Conservation (phyloP, 1,140 invertebrate species). For the Aporrectodea caliginosa region DNA sequence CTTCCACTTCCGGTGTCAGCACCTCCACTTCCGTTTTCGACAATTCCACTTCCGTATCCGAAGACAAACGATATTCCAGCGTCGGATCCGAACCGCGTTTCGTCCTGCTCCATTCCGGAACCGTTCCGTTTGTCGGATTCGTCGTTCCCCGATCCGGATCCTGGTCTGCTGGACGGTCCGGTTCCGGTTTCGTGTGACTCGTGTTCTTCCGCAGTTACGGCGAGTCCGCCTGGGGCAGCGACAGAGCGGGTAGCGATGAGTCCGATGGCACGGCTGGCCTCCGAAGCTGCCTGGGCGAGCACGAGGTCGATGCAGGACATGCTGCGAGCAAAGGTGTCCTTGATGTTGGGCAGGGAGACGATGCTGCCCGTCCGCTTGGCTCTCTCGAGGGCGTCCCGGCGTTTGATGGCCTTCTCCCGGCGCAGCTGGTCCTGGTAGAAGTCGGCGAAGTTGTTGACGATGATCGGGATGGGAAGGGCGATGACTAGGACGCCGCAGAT, state of each 20-base stretch:
- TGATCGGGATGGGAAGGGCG: conserved; percentile 89
- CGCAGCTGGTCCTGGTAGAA: conserved; percentile 99
- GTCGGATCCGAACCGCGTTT: no score
- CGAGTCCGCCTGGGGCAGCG: no score
- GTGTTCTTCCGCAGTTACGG: no score
- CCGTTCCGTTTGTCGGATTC: not conserved
- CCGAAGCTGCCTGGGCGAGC: conserved; percentile 14
- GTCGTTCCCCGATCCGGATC: not conserved
- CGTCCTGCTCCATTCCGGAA: not conserved
- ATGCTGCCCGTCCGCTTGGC: conserved; percentile 87
- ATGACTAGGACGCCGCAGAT: conserved; percentile 99
- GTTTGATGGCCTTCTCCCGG: conserved; percentile 93
- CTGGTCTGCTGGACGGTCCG: no score
- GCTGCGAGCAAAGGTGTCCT: conserved; percentile 13
- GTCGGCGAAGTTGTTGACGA: conserved; percentile 65
- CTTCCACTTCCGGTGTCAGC: no score
- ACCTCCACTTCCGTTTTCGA: not conserved
- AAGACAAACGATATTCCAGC: no score
- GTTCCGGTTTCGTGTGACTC: no score
- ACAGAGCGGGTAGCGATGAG: not conserved
- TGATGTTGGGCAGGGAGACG: conserved; percentile 19
- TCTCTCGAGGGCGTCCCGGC: conserved; percentile 78
- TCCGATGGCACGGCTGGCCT: conserved; percentile 11
- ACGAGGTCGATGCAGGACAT: conserved; percentile 21
- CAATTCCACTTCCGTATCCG: no score